Percentiles rank a stretch among this genome's conserved stretches.
phyloP scores from a whole-genome alignment of 2,113 vertebrate species.

The Fregata magnificens region DNA sequence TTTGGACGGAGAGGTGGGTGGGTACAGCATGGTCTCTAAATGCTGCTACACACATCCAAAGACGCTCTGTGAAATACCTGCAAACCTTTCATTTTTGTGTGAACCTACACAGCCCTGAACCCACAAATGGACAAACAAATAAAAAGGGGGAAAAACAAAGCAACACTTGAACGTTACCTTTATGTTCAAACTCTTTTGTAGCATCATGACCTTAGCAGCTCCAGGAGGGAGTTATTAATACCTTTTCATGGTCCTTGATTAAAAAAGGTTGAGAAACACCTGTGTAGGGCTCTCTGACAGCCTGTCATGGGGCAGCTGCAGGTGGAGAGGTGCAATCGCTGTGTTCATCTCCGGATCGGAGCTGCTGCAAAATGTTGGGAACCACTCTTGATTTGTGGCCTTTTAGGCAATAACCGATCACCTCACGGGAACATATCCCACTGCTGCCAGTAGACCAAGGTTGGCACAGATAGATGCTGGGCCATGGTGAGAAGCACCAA shows the following conservation, averaged over 20 bases:
- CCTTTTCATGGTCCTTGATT: not conserved
- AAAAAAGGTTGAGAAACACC: not conserved
- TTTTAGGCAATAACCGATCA: not conserved
- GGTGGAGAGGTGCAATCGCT: not conserved
- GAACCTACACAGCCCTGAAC: not conserved
- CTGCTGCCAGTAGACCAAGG: not conserved
- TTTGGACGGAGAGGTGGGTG: not conserved
- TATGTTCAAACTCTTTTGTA: not conserved
- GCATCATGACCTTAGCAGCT: not conserved
- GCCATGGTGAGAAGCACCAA: not conserved
- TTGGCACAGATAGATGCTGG: not conserved
- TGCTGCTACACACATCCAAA: not conserved
- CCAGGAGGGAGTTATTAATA: not conserved
- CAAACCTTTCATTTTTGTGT: not conserved
- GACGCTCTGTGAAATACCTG: not conserved
- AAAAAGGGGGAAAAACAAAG: not conserved
- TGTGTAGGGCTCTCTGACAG: not conserved
- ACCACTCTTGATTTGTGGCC: not conserved
- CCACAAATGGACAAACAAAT: not conserved
- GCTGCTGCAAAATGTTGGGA: not conserved
- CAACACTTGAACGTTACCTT: not conserved
- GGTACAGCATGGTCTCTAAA: not conserved
- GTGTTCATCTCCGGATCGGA: accelerated
- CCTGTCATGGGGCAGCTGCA: not conserved
- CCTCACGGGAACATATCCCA: accelerated